Conservation (phyloP, 2,888 invertebrate species). For the Agrochola macilenta region DNA sequence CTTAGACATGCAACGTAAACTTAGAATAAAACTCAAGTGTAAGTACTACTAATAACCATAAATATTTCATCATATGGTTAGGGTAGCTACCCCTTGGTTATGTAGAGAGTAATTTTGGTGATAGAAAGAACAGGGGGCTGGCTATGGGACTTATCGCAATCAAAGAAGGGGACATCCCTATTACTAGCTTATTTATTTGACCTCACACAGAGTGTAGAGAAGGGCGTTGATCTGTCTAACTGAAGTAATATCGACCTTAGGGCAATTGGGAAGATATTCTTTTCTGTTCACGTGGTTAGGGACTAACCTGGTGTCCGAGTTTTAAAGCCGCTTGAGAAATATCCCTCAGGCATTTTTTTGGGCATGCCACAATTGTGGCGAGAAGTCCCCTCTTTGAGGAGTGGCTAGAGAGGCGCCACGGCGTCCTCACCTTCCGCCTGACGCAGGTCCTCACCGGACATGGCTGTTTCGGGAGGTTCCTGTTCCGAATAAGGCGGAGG, state of each 20-base stretch:
- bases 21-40: slow-evolving; percentile 40
- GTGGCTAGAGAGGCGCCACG: too few relatives aligned
- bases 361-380: too few relatives aligned
- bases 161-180: slow-evolving; percentile 2
- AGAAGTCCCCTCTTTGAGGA: too few relatives aligned
- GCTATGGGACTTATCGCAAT: slow-evolving; percentile 17
- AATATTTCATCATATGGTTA: slow-evolving; percentile 47
- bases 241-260: not conserved
- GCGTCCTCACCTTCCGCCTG: too few relatives aligned
- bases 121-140: slow-evolving; percentile 5
- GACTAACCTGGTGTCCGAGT: too few relatives aligned
- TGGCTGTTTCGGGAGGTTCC: too few relatives aligned
- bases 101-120: slow-evolving; percentile 19
- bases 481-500: too few relatives aligned
- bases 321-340: too few relatives aligned
- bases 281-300: too few relatives aligned
- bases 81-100: slow-evolving; percentile 46
- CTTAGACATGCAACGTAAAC: slow-evolving; percentile 16
- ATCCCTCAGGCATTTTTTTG: too few relatives aligned
- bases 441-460: too few relatives aligned
- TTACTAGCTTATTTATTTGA: slow-evolving; percentile 14
- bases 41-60: slow-evolving; percentile 41
- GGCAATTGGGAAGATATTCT: not conserved
- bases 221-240: not conserved
- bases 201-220: not conserved